Conservation (phyloP, 2,113 vertebrate genomes). For the Scolopax mira region DNA sequence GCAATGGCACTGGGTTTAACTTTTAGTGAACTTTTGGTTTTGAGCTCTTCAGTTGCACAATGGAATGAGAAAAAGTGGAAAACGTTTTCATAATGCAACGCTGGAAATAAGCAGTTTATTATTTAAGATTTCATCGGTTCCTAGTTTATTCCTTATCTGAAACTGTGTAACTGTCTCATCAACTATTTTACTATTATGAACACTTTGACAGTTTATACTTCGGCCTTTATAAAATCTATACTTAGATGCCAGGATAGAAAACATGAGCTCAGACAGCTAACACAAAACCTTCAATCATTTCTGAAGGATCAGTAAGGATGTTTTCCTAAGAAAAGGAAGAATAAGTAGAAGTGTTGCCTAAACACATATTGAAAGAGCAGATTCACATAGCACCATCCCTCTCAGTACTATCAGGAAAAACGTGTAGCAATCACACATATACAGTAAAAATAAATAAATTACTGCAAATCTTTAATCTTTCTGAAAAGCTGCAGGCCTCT, state of each 20-base stretch:
- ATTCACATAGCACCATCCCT: neutral
- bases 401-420: neutral
- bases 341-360: neutral
- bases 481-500: neutral
- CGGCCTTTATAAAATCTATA: neutral
- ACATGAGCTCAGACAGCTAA: neutral
- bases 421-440: neutral
- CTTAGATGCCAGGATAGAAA: neutral
- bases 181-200: neutral
- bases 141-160: neutral
- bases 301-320: neutral
- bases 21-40: neutral
- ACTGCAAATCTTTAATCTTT: conserved; percentile 19
- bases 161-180: neutral
- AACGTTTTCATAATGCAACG: neutral
- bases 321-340: neutral
- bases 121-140: neutral
- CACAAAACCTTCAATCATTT: neutral
- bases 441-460: conserved; percentile 23
- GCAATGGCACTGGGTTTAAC: neutral
- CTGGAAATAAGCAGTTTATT: neutral
- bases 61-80: neutral
- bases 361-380: neutral
- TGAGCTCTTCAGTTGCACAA: neutral
- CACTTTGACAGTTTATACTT: neutral